These are phyloP conservation scores for Maconellicoccus hirsutus DNA, from an alignment of 1,140 invertebrate genomes.

Conservation along the genomic window DNA sequence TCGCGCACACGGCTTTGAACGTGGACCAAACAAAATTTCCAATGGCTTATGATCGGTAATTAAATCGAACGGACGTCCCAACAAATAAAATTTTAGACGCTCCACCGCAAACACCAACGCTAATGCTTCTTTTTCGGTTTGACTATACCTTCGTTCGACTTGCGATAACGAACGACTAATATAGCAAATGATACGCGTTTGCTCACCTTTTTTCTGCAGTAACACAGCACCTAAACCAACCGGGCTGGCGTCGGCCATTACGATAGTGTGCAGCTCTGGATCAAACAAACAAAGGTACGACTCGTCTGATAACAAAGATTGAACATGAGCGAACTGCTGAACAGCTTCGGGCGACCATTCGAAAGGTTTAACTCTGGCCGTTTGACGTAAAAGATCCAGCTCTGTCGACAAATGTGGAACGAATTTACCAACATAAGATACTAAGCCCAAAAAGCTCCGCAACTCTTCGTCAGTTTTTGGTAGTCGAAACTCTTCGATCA, in stretches of 20 bases:
- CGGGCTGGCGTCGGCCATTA: background rate
- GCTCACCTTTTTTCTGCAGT: background rate
- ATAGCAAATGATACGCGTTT: constrained; percentile 23
- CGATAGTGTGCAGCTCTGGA: background rate
- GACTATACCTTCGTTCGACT: constrained; percentile 32
- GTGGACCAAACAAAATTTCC: constrained; percentile 26
- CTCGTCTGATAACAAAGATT: background rate
- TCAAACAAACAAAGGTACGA: background rate
- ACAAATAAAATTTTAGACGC: constrained; percentile 34
- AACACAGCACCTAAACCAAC: background rate
- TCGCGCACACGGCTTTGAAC: constrained; percentile 29
- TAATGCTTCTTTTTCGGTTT: constrained; percentile 39
- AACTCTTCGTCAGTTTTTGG: background rate
- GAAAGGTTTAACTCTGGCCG: background rate
- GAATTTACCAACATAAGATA: constrained; percentile 7
- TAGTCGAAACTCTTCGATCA: background rate
- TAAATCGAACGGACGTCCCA: constrained; percentile 20
- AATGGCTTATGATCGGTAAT: constrained; percentile 24
- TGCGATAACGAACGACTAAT: constrained; percentile 28
- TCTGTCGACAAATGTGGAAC: background rate
- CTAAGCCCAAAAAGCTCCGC: background rate
- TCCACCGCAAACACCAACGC: constrained; percentile 34
- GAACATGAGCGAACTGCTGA: background rate
- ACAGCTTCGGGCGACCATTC: background rate
- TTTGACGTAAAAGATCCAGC: background rate